A percentile compares a stretch with the other conserved stretches of the same genome.
phyloP scores from a whole-genome alignment of 2,888 invertebrate species.

The Agrotis exclamationis region DNA sequence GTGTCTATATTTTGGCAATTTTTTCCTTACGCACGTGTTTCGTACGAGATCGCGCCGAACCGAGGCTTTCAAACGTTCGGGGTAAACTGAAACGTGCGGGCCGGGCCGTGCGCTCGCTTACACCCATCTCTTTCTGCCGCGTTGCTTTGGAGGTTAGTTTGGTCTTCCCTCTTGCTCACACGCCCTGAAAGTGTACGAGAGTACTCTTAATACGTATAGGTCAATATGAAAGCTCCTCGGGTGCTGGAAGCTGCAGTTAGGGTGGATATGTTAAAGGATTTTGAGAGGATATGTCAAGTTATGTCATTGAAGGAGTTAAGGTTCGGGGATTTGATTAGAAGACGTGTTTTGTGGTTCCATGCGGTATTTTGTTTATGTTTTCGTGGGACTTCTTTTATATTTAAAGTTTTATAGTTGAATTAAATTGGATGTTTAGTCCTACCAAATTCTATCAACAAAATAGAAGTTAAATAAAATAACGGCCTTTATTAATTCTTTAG shows the following conservation, averaged over 20 bases:
- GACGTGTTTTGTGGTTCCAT: constrained; percentile 21
- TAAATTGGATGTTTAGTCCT: too few relatives aligned
- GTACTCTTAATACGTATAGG: constrained; percentile 90
- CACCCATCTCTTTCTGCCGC: constrained; percentile 75
- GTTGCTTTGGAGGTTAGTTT: constrained; percentile 61
- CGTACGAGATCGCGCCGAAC: constrained; percentile 71
- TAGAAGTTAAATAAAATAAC: too few relatives aligned
- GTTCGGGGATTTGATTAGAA: constrained; percentile 37
- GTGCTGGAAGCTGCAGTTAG: constrained; percentile 90
- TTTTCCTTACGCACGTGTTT: constrained; percentile 72
- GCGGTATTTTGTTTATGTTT: background rate
- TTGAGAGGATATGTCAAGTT: constrained; percentile 63
- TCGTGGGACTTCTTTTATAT: background rate
- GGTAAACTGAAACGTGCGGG: constrained; percentile 85
- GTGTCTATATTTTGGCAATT: constrained; percentile 69
- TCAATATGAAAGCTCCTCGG: constrained; percentile 91
- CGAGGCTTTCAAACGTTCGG: constrained; percentile 80
- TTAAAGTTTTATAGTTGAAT: background rate
- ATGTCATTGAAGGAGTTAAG: constrained; percentile 55
- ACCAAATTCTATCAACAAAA: too few relatives aligned
- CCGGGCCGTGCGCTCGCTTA: constrained; percentile 80
- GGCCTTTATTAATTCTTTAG: too few relatives aligned
- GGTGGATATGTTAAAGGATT: constrained; percentile 73
- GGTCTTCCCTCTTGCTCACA: constrained; percentile 75
- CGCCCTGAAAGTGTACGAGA: constrained; percentile 86